Percentiles rank a stretch among this genome's conserved stretches.
These are phyloP conservation scores for Xenentodon cancila DNA, from an alignment of 2,797 vertebrate species.

Conservation along the genomic window DNA sequence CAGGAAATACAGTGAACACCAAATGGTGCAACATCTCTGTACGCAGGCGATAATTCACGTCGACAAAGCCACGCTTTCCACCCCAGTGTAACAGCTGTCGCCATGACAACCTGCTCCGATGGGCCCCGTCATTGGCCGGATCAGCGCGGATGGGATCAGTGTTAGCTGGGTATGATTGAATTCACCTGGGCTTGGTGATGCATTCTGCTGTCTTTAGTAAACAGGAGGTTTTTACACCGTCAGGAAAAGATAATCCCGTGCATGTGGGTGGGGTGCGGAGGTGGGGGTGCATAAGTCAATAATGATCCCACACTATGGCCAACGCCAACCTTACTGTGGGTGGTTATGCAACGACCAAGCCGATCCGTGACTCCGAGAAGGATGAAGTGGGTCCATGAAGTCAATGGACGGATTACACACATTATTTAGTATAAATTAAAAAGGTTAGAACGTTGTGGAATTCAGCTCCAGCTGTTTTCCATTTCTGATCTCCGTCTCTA, in stretches of 20 bases:
- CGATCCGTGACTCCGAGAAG: too few species aligned
- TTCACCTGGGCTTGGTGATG: constrained; percentile 41
- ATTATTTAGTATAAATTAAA: too few species aligned
- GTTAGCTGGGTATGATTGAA: constrained; percentile 51
- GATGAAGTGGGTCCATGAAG: too few species aligned
- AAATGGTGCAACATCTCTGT: constrained; percentile 11
- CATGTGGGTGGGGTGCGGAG: constrained; percentile 30
- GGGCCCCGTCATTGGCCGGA: constrained; percentile 45
- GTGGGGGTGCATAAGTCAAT: constrained; percentile 68
- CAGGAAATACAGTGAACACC: constrained; percentile 19
- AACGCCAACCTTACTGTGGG: constrained; percentile 22
- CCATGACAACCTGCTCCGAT: constrained; percentile 44
- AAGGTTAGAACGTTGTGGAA: too few species aligned
- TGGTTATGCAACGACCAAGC: not conserved
- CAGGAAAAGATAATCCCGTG: constrained; percentile 60
- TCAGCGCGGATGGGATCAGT: constrained; percentile 64
- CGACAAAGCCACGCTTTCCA: constrained; percentile 25
- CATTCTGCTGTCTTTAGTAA: constrained; percentile 57
- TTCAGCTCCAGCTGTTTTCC: too few species aligned
- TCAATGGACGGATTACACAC: too few species aligned
- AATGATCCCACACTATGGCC: constrained; percentile 47
- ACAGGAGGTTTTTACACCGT: constrained; percentile 52
- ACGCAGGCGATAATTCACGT: constrained; percentile 3
- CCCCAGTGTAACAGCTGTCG: constrained; percentile 40
- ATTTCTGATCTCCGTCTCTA: too few species aligned